Conservation (phyloP, 2,113 vertebrate species). For the Antigone vipio region DNA sequence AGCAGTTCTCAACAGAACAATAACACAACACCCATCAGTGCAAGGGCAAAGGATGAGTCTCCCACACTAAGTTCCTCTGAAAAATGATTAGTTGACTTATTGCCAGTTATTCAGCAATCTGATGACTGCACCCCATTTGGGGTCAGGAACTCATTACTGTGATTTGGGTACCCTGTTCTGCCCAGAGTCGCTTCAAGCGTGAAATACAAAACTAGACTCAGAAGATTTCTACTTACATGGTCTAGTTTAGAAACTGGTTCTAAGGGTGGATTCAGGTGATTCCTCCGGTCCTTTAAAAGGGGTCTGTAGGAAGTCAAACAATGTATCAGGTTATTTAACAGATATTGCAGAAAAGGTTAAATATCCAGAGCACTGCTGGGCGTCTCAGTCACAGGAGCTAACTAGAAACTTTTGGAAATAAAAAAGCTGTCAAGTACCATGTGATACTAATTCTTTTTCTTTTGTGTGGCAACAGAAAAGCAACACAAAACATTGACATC, state of each 20-base stretch:
- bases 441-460: background rate
- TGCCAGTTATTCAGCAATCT: background rate
- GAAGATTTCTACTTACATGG: conserved; percentile 58
- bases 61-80: background rate
- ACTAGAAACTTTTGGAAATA: background rate
- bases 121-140: background rate
- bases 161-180: background rate
- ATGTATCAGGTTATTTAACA: background rate
- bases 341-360: background rate
- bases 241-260: conserved; percentile 1
- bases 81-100: background rate
- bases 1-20: background rate
- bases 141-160: background rate
- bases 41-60: background rate
- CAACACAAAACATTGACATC: background rate
- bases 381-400: background rate
- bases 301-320: conserved; percentile 35
- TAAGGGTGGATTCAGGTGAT: background rate
- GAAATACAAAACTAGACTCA: background rate
- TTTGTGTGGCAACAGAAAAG: background rate
- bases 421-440: background rate
- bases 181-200: background rate
- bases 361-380: background rate
- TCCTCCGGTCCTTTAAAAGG: conserved; percentile 58
- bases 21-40: background rate